phyloP scores from a whole-genome alignment of 2,797 vertebrate species.

The Melanogrammus aeglefinus region DNA sequence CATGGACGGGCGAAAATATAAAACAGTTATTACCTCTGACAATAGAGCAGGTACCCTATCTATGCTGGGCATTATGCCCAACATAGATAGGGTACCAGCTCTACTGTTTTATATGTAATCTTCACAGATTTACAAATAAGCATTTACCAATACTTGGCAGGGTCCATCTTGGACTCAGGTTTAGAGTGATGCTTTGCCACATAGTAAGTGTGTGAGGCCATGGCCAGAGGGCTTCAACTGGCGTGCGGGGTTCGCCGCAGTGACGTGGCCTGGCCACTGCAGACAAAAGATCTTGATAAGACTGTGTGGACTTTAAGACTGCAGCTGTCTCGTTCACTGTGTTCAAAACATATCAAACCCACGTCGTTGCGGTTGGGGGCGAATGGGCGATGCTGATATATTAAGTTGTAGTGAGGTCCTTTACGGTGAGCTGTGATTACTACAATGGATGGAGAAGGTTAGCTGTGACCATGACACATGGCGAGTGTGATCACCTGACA shows the following conservation, averaged over 20 bases:
- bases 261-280: neutral
- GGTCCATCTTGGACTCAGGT: neutral
- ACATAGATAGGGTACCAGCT: too few relatives aligned
- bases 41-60: too few relatives aligned
- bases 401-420: neutral
- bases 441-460: neutral
- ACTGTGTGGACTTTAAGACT: neutral
- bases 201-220: neutral
- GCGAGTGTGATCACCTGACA: neutral
- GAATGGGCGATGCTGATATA: neutral
- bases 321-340: neutral
- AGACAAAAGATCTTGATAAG: neutral
- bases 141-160: neutral
- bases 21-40: too few relatives aligned
- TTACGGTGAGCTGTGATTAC: too few relatives aligned
- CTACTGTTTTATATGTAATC: too few relatives aligned
- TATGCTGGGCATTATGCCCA: too few relatives aligned
- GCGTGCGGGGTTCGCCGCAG: neutral
- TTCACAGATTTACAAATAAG: too few relatives aligned
- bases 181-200: neutral
- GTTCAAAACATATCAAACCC: neutral
- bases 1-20: too few relatives aligned
- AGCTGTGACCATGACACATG: neutral
- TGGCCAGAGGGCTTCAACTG: neutral
- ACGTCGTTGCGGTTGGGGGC: neutral